Conservation (phyloP, 1,140 invertebrate species). For the Brachionus koreanus region DNA sequence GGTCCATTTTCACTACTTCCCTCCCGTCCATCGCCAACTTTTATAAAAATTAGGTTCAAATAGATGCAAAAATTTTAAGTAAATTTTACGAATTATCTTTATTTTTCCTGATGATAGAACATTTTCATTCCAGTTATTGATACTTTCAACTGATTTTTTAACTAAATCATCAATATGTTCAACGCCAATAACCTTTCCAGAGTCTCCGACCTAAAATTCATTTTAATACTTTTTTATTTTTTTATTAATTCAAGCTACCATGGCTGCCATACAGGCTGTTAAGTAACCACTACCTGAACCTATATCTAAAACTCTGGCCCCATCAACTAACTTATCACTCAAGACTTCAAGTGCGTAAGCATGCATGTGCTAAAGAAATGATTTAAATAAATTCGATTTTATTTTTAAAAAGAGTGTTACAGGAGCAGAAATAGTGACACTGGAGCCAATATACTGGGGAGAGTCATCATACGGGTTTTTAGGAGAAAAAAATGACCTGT, state of each 20-base stretch:
- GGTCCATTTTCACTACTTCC: constrained; percentile 71
- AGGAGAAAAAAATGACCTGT: background rate
- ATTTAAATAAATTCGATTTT: background rate
- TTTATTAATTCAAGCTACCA: constrained; percentile 62
- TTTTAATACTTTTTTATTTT: background rate
- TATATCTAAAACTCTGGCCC: constrained; percentile 80
- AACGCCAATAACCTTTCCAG: constrained; percentile 76
- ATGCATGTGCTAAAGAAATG: constrained; percentile 98
- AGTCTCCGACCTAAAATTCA: constrained; percentile 64
- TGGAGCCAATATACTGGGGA: constrained; percentile 33
- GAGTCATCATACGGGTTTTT: constrained; percentile 24
- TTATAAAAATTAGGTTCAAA: background rate
- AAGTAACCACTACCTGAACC: constrained; percentile 92
- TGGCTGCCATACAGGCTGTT: constrained; percentile 85
- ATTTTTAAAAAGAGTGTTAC: background rate
- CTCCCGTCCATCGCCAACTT: constrained; percentile 75
- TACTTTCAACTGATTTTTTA: constrained; percentile 70
- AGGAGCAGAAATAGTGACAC: constrained; percentile 34
- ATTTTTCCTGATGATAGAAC: constrained; percentile 14
- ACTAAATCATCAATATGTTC: constrained; percentile 86
- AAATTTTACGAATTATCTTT: constrained; percentile 38
- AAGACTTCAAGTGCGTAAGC: constrained; percentile 86
- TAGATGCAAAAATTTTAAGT: background rate
- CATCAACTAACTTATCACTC: constrained; percentile 71
- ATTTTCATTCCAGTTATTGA: constrained; percentile 69